Percentiles rank a stretch among this genome's conserved stretches.
phyloP scores from a whole-genome alignment of 2,797 vertebrate genomes.

The Lagorchestes hirsutus region DNA sequence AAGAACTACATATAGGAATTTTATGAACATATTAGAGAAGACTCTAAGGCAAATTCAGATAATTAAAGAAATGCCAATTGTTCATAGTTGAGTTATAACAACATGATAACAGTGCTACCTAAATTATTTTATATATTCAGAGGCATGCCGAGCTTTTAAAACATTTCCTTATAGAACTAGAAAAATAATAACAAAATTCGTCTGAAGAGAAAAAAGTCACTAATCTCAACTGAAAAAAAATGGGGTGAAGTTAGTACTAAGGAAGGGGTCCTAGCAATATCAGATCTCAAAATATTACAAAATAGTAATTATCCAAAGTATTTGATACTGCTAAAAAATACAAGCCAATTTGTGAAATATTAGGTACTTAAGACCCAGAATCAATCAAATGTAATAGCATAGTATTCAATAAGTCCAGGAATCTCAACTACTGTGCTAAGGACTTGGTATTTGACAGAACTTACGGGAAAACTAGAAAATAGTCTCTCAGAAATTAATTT shows the following conservation, averaged over 20 bases:
- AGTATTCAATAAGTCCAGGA: neutral
- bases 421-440: neutral
- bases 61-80: neutral
- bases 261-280: neutral
- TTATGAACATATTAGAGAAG: neutral
- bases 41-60: neutral
- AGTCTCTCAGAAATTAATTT: neutral
- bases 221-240: too few relatives aligned
- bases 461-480: neutral
- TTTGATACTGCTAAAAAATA: neutral
- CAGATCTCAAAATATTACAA: neutral
- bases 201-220: neutral
- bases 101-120: neutral
- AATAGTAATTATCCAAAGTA: neutral
- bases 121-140: neutral
- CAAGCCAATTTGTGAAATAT: neutral
- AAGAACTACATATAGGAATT: neutral
- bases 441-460: neutral
- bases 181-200: neutral
- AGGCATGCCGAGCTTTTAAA: neutral
- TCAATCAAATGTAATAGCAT: neutral
- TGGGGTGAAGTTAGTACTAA: neutral
- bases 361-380: neutral
- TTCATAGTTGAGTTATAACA: neutral
- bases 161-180: neutral